Percentiles rank a stretch among this genome's conserved stretches.
phyloP scores from a whole-genome alignment of 2,888 invertebrate species.

The Ceramica pisi region DNA sequence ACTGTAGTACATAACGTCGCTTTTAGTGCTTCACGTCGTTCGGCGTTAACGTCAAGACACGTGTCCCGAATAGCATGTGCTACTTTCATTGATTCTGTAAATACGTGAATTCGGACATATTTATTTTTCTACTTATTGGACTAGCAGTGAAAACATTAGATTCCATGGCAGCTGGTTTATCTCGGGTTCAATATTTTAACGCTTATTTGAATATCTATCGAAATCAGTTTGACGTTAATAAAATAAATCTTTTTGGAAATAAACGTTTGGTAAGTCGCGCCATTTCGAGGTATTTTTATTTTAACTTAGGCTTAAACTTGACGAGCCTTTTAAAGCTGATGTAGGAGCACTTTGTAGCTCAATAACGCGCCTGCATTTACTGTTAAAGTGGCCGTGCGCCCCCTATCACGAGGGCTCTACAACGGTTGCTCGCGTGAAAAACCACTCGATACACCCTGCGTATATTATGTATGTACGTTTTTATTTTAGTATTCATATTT shows the following conservation, averaged over 20 bases:
- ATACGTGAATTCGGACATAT: constrained; percentile 2
- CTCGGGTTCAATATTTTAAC: neutral
- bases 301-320: constrained; percentile 66
- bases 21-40: constrained; percentile 54
- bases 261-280: constrained; percentile 16
- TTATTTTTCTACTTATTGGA: constrained; percentile 8
- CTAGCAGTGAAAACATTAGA: neutral
- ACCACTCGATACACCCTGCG: constrained; percentile 59
- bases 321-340: constrained; percentile 76
- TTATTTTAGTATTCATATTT: constrained; percentile 21
- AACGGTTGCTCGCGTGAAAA: constrained; percentile 63
- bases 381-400: constrained; percentile 72
- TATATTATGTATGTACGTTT: constrained; percentile 23
- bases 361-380: constrained; percentile 75
- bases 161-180: neutral
- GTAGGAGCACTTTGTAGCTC: constrained; percentile 80
- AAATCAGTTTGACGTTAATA: neutral
- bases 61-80: constrained; percentile 47
- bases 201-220: neutral
- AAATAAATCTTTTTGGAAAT: neutral
- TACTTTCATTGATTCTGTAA: constrained; percentile 34
- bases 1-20: constrained; percentile 43
- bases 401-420: constrained; percentile 67
- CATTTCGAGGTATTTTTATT: constrained; percentile 60
- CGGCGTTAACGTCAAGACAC: constrained; percentile 47